Evolutionary conservation across 2,113 vertebrate species (phyloP), one percentile per base, ranked within the genome.

Genomic region (Vulpes vulpes): DNA sequence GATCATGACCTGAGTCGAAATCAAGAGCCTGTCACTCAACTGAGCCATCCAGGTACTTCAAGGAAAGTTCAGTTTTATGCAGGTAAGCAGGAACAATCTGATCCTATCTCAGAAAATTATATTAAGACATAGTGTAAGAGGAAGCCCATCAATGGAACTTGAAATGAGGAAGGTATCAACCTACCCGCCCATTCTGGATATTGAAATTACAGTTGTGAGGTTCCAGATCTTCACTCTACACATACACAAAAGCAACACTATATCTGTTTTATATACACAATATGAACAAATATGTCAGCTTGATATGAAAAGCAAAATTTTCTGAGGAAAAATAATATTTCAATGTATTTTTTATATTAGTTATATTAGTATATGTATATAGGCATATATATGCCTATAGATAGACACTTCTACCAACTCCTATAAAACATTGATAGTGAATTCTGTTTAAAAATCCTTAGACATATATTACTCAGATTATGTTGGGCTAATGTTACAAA

Each of bases 221-320:
- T 60, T n/a, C 11, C 62, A 67, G 35, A 67, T 49, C 67, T 76
- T 64, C 4, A 81, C 22, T 83, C 57, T 84, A 67, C 43, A 65
- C 19, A 76, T n/a, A 82, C 83, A 94, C 90, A 53, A 88, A 65
- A 62, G 12, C 69, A 67, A 97, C 88, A 84, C 59, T 91, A 71
- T 87, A 73, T 49, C 1, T 96, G 35, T 87, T 82, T 92, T 43
- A 38, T 38, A 51, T 62, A 86, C 32, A 92, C 43, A 85, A 62
- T 73, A 74, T 74, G n/a, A 88, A 67, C 19, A 65, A 23, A 32
- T 78, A 35, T 89, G 78, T 81, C 49, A 89, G 20, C 16, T 67
- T 51, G 35, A 51, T 76, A 78, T 38, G 23, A 87, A 93, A 89
- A 53, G 59, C 22, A 83, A 69, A 89, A 1, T 59, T 89, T 92